Conservation (phyloP, 2,888 invertebrate genomes). For the Dynastes grantii region DNA sequence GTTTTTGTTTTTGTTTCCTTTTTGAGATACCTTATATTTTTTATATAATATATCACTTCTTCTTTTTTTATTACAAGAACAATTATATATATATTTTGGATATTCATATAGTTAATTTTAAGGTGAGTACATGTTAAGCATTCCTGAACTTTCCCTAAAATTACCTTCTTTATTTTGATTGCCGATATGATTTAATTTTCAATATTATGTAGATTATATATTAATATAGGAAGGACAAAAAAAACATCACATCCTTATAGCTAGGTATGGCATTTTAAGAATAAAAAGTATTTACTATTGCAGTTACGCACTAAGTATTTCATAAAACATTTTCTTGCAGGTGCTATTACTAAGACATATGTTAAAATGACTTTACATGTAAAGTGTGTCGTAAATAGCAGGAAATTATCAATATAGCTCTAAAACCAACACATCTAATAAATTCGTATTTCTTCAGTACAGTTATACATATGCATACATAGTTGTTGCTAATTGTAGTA, state of each 20-base stretch:
- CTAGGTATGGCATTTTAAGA: too few species aligned
- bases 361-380: too few species aligned
- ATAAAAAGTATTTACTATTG: slow-evolving; percentile 2
- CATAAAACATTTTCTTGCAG: not conserved
- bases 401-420: too few species aligned
- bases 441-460: too few species aligned
- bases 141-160: not conserved
- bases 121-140: not conserved
- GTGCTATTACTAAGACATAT: too few species aligned
- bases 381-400: too few species aligned
- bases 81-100: not conserved
- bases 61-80: not conserved
- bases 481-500: too few species aligned
- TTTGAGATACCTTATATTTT: not conserved
- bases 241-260: not conserved
- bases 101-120: not conserved
- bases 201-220: not conserved
- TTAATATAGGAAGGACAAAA: not conserved
- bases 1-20: not conserved
- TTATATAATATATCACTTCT: not conserved
- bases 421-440: too few species aligned
- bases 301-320: not conserved
- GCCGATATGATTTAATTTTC: not conserved
- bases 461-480: too few species aligned
- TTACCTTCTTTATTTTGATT: not conserved